Evolutionary conservation across 2,113 vertebrate species (phyloP).

Genomic region (Thunnus maccoyii): DNA sequence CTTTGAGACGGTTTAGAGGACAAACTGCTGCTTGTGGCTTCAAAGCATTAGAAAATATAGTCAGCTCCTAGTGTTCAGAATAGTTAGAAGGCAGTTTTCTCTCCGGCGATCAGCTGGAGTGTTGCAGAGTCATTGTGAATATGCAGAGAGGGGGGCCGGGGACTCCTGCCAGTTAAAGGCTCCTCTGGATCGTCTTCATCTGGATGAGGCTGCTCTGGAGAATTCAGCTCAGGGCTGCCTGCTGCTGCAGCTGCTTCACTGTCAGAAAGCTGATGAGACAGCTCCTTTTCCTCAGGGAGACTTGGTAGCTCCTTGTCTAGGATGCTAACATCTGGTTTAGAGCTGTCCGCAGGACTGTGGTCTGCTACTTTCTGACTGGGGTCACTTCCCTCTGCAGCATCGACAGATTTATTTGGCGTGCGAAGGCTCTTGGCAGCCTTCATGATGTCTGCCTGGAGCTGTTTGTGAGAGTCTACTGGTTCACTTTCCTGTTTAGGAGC

Average conservation of each 20-base stretch:
- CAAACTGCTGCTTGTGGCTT: not conserved
- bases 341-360: slow-evolving; percentile 33
- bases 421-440: slow-evolving; percentile 90
- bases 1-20: not conserved
- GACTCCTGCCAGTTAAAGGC: slow-evolving; percentile 36
- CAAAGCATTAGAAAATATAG: not conserved
- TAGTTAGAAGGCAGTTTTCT: slow-evolving; percentile 84
- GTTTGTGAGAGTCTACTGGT: slow-evolving; percentile 82
- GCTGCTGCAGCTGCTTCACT: slow-evolving; percentile 31
- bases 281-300: slow-evolving; percentile 50
- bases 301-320: slow-evolving; percentile 59
- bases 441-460: slow-evolving; percentile 92
- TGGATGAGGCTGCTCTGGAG: slow-evolving; percentile 33
- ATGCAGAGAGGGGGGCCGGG: slow-evolving; percentile 70
- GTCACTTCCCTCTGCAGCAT: slow-evolving; percentile 42
- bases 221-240: slow-evolving; percentile 28
- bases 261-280: slow-evolving; percentile 18
- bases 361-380: slow-evolving; percentile 44
- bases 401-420: slow-evolving; percentile 77
- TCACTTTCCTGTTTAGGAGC: slow-evolving; percentile 68
- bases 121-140: slow-evolving; percentile 78
- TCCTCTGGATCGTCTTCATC: slow-evolving; percentile 49
- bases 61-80: not conserved
- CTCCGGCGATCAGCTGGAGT: slow-evolving; percentile 79
- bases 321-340: slow-evolving; percentile 36